phyloP scores from a whole-genome alignment of 2,113 vertebrate genomes.

The Corvus cornix region DNA sequence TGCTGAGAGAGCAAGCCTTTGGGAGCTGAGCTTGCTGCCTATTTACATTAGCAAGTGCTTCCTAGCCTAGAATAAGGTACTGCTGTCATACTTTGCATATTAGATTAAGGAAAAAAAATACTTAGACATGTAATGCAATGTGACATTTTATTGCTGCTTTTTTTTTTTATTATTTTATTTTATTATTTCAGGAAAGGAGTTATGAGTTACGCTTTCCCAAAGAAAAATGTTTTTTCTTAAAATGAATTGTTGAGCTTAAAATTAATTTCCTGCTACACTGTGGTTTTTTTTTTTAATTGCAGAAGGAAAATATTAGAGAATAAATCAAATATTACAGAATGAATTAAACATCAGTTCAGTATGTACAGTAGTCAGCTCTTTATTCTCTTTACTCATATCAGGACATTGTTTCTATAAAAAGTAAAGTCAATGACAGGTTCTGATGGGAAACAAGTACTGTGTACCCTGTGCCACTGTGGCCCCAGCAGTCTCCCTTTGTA shows the following conservation, averaged over 20 bases:
- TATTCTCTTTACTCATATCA: background rate
- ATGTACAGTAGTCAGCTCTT: background rate
- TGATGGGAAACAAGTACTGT: background rate
- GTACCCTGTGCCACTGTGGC: background rate
- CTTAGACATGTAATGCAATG: background rate
- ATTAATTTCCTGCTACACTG: background rate
- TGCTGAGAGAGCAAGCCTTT: accelerated
- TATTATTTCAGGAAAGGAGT: background rate
- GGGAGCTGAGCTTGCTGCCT: background rate
- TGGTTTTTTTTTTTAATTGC: background rate
- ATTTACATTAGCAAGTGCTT: background rate
- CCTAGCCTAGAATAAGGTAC: background rate
- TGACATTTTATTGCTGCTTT: background rate
- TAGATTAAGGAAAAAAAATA: background rate
- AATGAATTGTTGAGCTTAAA: background rate
- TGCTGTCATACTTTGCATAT: background rate
- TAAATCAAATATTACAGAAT: background rate
- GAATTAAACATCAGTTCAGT: background rate
- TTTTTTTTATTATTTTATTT: background rate
- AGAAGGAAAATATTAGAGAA: background rate
- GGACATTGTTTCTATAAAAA: background rate
- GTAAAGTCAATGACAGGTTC: background rate
- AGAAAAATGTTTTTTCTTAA: background rate
- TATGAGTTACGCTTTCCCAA: background rate
- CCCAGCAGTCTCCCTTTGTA: background rate